Percentiles rank a stretch among this genome's conserved stretches.
Evolutionary conservation across 53 echinoderm and acorn worm genomes (phyloP).

Genomic region (Crossaster papposus): DNA sequence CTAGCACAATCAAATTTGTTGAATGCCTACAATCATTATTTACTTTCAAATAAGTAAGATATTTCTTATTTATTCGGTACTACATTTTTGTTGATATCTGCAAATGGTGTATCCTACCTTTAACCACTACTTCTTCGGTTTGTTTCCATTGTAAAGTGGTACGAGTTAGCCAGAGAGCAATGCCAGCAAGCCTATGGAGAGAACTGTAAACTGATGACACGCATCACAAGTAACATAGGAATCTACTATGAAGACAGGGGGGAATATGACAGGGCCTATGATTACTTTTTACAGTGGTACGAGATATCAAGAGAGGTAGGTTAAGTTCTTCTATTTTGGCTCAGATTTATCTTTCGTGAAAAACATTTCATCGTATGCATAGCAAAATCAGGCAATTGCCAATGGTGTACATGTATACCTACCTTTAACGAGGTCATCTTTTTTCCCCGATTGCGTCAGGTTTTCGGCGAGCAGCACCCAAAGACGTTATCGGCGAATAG

Average conservation of each 20-base stretch:
- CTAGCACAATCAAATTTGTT: no score
- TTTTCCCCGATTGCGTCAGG: conserved; percentile 43
- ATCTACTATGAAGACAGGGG: conserved; percentile 85
- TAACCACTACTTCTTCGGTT: background rate
- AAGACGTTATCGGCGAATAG: conserved; percentile 77
- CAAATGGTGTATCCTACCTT: no score
- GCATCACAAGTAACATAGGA: conserved; percentile 91
- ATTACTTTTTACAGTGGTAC: conserved; percentile 87
- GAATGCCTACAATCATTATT: no score
- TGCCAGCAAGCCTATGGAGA: conserved; percentile 95
- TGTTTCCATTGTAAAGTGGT: conserved; percentile 64
- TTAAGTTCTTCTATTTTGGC: no score
- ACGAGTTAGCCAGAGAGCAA: conserved; percentile 76
- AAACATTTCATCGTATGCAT: no score
- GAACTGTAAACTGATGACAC: conserved; percentile 90
- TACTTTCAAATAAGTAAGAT: no score
- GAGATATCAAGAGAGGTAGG: conserved; percentile 83
- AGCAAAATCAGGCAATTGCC: no score
- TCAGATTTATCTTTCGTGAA: no score
- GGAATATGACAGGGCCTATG: conserved; percentile 77
- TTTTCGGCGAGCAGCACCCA: conserved; percentile 96
- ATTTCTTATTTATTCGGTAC: no score
- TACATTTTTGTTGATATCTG: no score
- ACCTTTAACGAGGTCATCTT: no score
- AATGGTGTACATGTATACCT: no score